A percentile compares a stretch with the other conserved stretches of the same genome.
These are phyloP conservation scores for Apamea monoglypha DNA, from an alignment of 2,888 invertebrate species.

Conservation along the genomic window DNA sequence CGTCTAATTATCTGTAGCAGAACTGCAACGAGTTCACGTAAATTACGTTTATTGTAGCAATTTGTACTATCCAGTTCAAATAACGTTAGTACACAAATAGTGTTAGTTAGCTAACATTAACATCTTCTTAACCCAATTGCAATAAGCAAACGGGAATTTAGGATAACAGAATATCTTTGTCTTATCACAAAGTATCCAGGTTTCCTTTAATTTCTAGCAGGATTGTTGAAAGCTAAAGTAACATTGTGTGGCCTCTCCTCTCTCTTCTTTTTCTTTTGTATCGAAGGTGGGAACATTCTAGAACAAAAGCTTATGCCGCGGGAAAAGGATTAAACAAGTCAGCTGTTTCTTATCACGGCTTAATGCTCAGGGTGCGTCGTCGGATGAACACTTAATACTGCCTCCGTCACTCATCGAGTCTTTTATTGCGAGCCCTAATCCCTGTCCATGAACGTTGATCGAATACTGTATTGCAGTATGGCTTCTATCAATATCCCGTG, in stretches of 20 bases:
- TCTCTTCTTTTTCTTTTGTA: background rate
- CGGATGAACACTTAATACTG: background rate
- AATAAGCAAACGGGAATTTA: conserved; percentile 10
- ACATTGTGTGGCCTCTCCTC: background rate
- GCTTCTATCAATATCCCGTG: conserved; percentile 44
- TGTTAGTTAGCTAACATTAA: conserved; percentile 26
- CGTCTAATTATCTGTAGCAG: conserved; percentile 10
- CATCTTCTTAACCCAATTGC: conserved; percentile 26
- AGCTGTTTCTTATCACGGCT: background rate
- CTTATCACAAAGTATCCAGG: background rate
- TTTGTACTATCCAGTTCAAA: conserved; percentile 28
- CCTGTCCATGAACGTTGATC: conserved; percentile 25
- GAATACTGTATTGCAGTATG: conserved; percentile 40
- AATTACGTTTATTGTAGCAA: conserved; percentile 43
- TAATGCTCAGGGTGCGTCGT: background rate
- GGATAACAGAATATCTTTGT: background rate
- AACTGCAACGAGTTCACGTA: conserved; percentile 30
- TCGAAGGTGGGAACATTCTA: background rate
- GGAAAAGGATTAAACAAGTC: background rate
- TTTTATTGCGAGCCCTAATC: conserved; percentile 16
- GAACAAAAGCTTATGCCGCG: background rate
- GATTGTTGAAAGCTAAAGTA: background rate
- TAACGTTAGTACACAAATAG: conserved; percentile 28
- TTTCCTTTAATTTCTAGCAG: background rate
- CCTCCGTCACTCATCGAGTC: background rate